Percentiles rank a stretch among this genome's conserved stretches.
phyloP scores from a whole-genome alignment of 2,113 vertebrate species.

The Epinephelus lanceolatus region DNA sequence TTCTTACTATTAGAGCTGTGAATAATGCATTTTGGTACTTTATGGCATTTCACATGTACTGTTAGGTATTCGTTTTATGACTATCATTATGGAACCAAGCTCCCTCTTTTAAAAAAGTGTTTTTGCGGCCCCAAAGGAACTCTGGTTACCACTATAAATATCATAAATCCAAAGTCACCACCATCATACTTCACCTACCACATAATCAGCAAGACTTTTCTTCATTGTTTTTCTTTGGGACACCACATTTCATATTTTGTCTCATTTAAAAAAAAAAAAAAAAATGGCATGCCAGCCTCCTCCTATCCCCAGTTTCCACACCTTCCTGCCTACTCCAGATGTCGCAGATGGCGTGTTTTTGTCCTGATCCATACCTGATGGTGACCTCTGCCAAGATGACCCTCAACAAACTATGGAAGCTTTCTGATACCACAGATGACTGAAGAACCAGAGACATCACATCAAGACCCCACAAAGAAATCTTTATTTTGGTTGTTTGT shows the following conservation, averaged over 20 bases:
- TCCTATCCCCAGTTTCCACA: accelerated
- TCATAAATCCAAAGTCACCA: not conserved
- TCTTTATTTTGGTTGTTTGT: not conserved
- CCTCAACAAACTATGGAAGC: too few species aligned
- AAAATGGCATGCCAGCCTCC: not conserved
- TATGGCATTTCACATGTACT: not conserved
- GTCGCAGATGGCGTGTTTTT: not conserved
- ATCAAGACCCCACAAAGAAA: not conserved
- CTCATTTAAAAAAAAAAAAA: not conserved
- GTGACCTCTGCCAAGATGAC: not conserved
- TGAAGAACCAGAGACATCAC: not conserved
- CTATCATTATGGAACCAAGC: not conserved
- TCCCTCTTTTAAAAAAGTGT: too few species aligned
- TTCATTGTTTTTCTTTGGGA: not conserved
- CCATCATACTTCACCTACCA: not conserved
- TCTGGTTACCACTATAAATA: not conserved
- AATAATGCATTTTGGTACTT: not conserved
- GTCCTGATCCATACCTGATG: not conserved
- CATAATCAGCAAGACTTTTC: not conserved
- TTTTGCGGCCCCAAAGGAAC: not conserved
- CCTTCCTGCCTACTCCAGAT: not conserved
- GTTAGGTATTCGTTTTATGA: not conserved
- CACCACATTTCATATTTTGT: not conserved
- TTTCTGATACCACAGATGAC: not conserved
- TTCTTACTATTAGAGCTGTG: not conserved